These are phyloP conservation scores for Accipiter cooperii DNA, from an alignment of 2,113 vertebrate species.

Conservation along the genomic window DNA sequence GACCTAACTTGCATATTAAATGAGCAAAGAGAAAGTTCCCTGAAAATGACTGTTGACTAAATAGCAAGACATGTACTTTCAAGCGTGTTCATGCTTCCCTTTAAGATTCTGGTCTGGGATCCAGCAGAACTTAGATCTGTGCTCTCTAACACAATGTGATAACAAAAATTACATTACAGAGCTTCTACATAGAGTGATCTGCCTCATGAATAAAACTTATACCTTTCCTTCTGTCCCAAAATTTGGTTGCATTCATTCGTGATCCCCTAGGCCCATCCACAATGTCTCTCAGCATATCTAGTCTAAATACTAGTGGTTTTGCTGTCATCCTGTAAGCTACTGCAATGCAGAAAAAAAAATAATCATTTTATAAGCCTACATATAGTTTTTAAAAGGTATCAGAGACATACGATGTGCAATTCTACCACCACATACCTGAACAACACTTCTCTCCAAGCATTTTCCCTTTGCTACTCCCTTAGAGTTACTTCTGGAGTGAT, in stretches of 20 bases:
- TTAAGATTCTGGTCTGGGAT: not conserved
- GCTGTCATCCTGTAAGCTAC: not conserved
- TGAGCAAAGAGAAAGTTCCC: not conserved
- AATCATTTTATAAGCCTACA: not conserved
- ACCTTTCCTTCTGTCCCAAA: not conserved
- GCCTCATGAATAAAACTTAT: not conserved
- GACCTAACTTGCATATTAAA: not conserved
- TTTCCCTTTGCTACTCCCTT: accelerated
- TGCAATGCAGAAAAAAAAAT: not conserved
- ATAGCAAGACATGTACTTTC: not conserved
- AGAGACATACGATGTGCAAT: accelerated
- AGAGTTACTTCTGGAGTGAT: not conserved
- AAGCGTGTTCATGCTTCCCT: not conserved
- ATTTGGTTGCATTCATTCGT: not conserved
- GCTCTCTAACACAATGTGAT: not conserved
- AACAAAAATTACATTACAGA: not conserved
- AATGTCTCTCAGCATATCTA: not conserved
- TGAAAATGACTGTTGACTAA: not conserved
- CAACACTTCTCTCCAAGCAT: accelerated
- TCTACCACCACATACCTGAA: not conserved
- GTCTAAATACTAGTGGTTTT: not conserved
- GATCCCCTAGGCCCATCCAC: too few species aligned
- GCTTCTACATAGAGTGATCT: not conserved
- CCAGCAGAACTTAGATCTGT: not conserved
- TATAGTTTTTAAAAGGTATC: not conserved